Evolutionary conservation across 2,888 invertebrate species (phyloP), one percentile per base, ranked within the genome.

Genomic region (Coelopa pilipes): DNA sequence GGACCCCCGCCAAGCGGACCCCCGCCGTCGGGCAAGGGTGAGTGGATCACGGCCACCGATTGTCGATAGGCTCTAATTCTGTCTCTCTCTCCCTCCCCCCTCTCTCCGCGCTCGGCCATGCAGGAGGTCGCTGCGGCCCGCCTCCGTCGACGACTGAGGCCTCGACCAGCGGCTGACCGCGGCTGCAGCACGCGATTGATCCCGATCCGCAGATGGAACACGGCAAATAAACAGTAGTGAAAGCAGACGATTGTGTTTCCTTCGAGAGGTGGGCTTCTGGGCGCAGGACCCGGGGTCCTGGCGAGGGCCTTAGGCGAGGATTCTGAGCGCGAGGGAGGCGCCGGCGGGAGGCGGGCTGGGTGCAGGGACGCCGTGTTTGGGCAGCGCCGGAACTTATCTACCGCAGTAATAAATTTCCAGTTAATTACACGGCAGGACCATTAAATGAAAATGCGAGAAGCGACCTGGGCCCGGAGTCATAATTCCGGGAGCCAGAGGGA

Each of bases 361-460:
- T 12, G 0, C 62, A 13, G 15, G 24, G 45, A 34, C 62, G 34
- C 34, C 62, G 15, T 62, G 57, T 46, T 69, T 70, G 50, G 50
- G 21, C 50, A 66, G 34, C 45, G 24, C 53, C 34, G 17, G 62
- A 62, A 70, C 53, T 77, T 78, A 78, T 78, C 79, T 78, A 78
- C 79, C 78, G 79, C 79, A 79, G 79, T 79, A 79, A 79, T 79
- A 79, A 79, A 79, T 79, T 78, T 62, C 74, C 68, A 76, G 76
- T 78, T 79, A 79, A 79, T 79, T 79, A 79, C 76, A 78, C 73
- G 60, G 24, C 57, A 53, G 50, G 34, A n/a, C 45, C 59, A 66
- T 67, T 67, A 72, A 65, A 72, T 55, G 19, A 62, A 70, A 60
- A 55, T 24, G 12, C 15, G 17, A 19, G 45, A 47, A n/a, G n/a